Conservation (phyloP, 2,888 invertebrate species). For the Eilema depressum region DNA sequence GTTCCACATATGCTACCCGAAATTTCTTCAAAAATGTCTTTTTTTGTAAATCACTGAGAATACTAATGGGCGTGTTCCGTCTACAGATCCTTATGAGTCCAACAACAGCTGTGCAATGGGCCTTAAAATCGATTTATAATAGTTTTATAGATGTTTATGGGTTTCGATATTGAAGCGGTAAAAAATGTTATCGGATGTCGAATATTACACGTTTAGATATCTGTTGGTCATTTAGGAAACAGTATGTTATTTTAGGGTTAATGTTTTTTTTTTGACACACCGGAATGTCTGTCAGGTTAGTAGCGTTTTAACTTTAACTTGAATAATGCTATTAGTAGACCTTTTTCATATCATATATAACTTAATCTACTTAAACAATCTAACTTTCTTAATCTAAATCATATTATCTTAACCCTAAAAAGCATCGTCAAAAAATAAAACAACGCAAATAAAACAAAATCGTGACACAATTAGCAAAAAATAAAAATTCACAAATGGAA, state of each 20-base stretch:
- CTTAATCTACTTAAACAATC: too few species aligned
- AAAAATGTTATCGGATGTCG: constrained; percentile 44
- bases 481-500: constrained; percentile 74
- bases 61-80: constrained; percentile 62
- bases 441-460: constrained; percentile 50
- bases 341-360: not conserved
- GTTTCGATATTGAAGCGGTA: constrained; percentile 36
- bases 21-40: constrained; percentile 37
- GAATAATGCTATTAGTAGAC: not conserved
- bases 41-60: constrained; percentile 55
- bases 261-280: not conserved
- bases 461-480: constrained; percentile 56
- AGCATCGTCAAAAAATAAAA: constrained; percentile 47
- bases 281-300: not conserved
- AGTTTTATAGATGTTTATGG: constrained; percentile 47
- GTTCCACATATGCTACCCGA: constrained; percentile 46
- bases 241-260: constrained; percentile 19
- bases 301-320: not conserved
- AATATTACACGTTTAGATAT: constrained; percentile 36
- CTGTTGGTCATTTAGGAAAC: constrained; percentile 13
- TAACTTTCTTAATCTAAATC: constrained; percentile 22
- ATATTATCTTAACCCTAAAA: constrained; percentile 35
- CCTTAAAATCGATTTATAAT: constrained; percentile 61
- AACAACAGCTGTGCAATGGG: constrained; percentile 56
- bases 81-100: constrained; percentile 59